These are phyloP conservation scores for Lichenostomus cassidix DNA, from an alignment of 2,113 vertebrate genomes.

Conservation along the genomic window DNA sequence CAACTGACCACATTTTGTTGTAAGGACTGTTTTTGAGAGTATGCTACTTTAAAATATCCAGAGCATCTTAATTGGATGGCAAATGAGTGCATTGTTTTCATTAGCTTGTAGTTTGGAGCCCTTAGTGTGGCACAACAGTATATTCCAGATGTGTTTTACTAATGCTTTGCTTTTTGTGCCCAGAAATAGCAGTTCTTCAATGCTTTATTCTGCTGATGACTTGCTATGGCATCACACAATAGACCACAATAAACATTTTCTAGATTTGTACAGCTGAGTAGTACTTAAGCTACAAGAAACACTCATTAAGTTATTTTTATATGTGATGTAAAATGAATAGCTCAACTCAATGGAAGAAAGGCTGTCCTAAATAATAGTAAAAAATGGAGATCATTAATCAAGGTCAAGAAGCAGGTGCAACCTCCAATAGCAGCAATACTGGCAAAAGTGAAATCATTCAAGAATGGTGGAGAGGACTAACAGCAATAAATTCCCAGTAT, in stretches of 20 bases:
- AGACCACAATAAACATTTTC: not conserved
- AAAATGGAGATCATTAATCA: not conserved
- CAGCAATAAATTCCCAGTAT: not conserved
- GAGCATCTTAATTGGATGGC: not conserved
- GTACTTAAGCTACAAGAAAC: not conserved
- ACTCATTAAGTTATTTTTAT: constrained; percentile 8
- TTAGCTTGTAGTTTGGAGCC: not conserved
- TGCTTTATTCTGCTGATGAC: not conserved
- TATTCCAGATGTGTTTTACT: not conserved
- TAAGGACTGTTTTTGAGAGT: not conserved
- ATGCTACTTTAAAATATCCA: not conserved
- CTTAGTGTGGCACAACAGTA: not conserved
- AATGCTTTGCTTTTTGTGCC: not conserved
- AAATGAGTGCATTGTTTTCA: not conserved
- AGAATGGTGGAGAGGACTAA: not conserved
- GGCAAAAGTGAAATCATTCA: not conserved
- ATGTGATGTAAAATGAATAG: not conserved
- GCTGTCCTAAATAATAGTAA: not conserved
- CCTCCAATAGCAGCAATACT: not conserved
- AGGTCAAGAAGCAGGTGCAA: constrained; percentile 1
- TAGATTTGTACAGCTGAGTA: not conserved
- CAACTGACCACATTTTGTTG: not conserved
- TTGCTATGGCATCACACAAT: not conserved
- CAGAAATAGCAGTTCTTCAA: not conserved
- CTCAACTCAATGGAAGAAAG: not conserved